A percentile compares a stretch with the other conserved stretches of the same genome.
Evolutionary conservation across 2,797 vertebrate species (phyloP).

Genomic region (Gymnocypris eckloni): DNA sequence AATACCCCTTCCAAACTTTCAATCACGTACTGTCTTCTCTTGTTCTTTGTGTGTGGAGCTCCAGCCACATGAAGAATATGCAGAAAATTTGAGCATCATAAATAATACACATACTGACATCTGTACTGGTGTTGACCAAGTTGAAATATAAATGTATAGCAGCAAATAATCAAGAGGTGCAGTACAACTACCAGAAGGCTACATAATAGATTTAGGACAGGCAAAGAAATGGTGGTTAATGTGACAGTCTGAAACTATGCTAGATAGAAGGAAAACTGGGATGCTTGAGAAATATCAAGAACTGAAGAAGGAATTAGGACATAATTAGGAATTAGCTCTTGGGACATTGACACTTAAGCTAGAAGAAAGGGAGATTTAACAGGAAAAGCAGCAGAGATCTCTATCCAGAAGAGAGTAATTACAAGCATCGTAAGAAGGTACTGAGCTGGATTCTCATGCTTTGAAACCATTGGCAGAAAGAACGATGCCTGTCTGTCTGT

Average conservation of each 20-base stretch:
- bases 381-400: slow-evolving; percentile 9
- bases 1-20: neutral
- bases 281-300: slow-evolving; percentile 15
- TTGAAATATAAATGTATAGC: neutral
- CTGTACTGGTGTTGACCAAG: neutral
- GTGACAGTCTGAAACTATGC: neutral
- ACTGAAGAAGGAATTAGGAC: slow-evolving; percentile 17
- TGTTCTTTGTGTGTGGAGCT: neutral
- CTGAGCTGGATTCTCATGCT: slow-evolving; percentile 5
- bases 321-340: slow-evolving; percentile 19
- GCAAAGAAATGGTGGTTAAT: neutral
- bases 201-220: neutral
- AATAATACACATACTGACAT: slow-evolving; percentile 37
- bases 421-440: slow-evolving; percentile 4
- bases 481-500: neutral
- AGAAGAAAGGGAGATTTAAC: neutral
- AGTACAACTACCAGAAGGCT: neutral
- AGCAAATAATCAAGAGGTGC: neutral
- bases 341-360: slow-evolving; percentile 11
- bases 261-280: neutral
- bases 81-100: neutral
- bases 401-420: slow-evolving; percentile 8
- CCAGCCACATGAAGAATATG: slow-evolving; percentile 8
- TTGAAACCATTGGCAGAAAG: neutral
- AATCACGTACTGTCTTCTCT: neutral